A percentile compares a stretch with the other conserved stretches of the same genome.
Conservation (phyloP, 2,888 invertebrate species). For the Drosophila suboccidentalis region DNA sequence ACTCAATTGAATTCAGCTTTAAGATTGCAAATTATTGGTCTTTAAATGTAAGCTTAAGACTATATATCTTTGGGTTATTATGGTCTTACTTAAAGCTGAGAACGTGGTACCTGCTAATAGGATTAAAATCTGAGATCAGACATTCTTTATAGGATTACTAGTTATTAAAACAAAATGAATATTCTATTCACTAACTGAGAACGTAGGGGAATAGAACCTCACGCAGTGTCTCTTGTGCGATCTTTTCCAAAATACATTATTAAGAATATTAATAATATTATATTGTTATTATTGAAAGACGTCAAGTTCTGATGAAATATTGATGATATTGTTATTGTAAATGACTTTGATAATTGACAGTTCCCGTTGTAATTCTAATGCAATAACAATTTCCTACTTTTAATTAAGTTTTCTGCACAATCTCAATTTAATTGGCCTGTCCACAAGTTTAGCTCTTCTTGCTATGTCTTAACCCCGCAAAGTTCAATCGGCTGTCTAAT, state of each 20-base stretch:
- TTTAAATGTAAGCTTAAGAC: conserved; percentile 24
- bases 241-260: background rate
- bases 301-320: background rate
- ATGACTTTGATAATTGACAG: background rate
- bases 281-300: background rate
- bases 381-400: conserved; percentile 2
- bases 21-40: conserved; percentile 23
- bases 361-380: background rate
- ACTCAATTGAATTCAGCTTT: conserved; percentile 9
- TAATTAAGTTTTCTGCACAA: conserved; percentile 10
- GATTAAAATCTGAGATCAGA: conserved; percentile 13
- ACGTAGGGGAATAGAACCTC: background rate
- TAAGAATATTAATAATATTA: background rate
- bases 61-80: conserved; percentile 19
- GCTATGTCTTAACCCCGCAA: background rate
- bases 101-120: conserved; percentile 12
- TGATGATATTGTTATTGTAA: background rate
- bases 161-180: conserved; percentile 8
- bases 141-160: conserved; percentile 7
- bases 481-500: conserved; percentile 39
- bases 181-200: background rate
- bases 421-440: conserved; percentile 9
- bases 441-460: conserved; percentile 7
- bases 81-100: background rate
- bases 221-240: background rate